phyloP scores from a whole-genome alignment of 2,888 invertebrate species.

The Lasioglossum oenotherae region DNA sequence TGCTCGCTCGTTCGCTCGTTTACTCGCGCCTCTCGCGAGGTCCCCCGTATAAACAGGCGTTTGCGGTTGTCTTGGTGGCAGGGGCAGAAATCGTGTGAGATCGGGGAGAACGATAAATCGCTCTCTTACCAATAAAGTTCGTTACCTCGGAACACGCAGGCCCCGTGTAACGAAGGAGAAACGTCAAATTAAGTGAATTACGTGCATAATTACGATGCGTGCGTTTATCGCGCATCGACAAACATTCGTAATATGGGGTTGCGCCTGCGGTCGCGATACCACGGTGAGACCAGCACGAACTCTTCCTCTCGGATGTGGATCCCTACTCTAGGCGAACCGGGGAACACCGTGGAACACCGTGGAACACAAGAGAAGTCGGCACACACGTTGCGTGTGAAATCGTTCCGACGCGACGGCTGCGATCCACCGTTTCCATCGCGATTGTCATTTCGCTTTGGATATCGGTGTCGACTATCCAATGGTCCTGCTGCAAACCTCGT shows the following conservation, averaged over 20 bases:
- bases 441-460: not conserved
- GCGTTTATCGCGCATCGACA: slow-evolving; percentile 78
- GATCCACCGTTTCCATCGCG: not conserved
- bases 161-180: slow-evolving; percentile 73
- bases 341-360: slow-evolving; percentile 19
- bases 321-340: slow-evolving; percentile 11
- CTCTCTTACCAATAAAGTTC: slow-evolving; percentile 76
- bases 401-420: not conserved
- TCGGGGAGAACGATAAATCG: slow-evolving; percentile 73
- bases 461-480: not conserved
- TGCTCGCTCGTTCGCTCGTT: not conserved
- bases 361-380: not conserved
- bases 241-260: slow-evolving; percentile 76
- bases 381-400: slow-evolving; percentile 49
- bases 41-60: slow-evolving; percentile 56
- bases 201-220: slow-evolving; percentile 78
- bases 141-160: slow-evolving; percentile 74
- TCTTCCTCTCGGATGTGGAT: slow-evolving; percentile 35
- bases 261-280: slow-evolving; percentile 58
- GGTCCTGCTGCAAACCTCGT: not conserved
- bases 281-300: slow-evolving; percentile 66
- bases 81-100: slow-evolving; percentile 73
- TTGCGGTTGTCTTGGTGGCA: slow-evolving; percentile 24
- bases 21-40: slow-evolving; percentile 19
- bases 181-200: slow-evolving; percentile 80